phyloP scores from a whole-genome alignment of 2,888 invertebrate species.

The Dicyrtoma fusca region DNA sequence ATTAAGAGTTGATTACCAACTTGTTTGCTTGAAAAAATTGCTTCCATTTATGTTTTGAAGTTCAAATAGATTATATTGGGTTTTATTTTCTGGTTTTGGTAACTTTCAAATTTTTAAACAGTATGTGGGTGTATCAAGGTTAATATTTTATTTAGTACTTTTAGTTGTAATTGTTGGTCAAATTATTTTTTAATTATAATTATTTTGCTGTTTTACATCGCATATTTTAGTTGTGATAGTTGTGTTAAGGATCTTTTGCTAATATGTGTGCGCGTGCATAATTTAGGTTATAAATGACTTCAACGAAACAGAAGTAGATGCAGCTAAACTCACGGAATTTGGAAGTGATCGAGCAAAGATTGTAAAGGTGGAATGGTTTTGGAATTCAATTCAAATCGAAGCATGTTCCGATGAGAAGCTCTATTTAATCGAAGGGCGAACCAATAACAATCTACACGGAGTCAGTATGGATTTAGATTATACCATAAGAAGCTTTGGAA shows the following conservation, averaged over 20 bases:
- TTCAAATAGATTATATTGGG: too few species aligned
- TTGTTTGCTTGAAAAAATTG: background rate
- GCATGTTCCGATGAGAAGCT: constrained; percentile 88
- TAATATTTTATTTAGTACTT: background rate
- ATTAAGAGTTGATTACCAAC: too few species aligned
- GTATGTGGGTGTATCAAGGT: background rate
- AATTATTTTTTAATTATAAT: background rate
- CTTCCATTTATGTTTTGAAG: background rate
- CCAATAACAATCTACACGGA: constrained; percentile 64
- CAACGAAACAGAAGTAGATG: constrained; percentile 68
- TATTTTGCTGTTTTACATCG: background rate
- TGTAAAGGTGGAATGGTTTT: constrained; percentile 95
- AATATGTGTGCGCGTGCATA: background rate
- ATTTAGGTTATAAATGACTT: constrained; percentile 82
- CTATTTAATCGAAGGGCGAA: constrained; percentile 75
- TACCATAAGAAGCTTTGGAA: constrained; percentile 26
- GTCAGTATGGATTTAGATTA: constrained; percentile 53
- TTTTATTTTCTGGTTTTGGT: background rate
- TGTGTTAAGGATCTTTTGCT: background rate
- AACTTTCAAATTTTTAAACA: background rate
- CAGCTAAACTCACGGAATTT: constrained; percentile 60
- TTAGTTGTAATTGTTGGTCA: background rate
- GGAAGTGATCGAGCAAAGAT: constrained; percentile 66
- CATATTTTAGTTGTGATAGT: background rate
- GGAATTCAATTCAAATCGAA: constrained; percentile 96